A percentile compares a stretch with the other conserved stretches of the same genome.
These are phyloP conservation scores for Cerceris rybyensis DNA, from an alignment of 2,888 invertebrate genomes.

Conservation along the genomic window DNA sequence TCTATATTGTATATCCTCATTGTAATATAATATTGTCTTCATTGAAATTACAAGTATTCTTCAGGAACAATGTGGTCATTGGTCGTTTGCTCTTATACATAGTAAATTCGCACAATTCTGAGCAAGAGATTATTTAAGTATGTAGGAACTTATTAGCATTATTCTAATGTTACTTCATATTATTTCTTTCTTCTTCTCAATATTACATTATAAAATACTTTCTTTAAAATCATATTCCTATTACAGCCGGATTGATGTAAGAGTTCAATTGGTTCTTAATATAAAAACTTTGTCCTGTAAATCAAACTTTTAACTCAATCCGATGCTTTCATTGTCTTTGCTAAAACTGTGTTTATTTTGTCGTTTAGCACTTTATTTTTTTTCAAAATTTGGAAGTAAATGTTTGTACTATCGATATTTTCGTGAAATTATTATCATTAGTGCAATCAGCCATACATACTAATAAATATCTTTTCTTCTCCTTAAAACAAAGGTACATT, in stretches of 20 bases:
- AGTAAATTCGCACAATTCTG: conserved; percentile 43
- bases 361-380: conserved; percentile 2
- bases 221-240: too few species aligned
- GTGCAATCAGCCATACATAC: conserved; percentile 2
- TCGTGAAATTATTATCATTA: neutral
- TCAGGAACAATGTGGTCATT: conserved; percentile 37
- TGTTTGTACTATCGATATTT: conserved; percentile 34
- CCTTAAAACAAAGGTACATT: conserved; percentile 5
- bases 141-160: conserved; percentile 59
- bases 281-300: too few species aligned
- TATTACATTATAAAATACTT: conserved; percentile 3
- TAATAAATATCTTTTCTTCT: conserved; percentile 18
- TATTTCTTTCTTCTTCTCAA: neutral
- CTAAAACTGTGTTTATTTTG: conserved; percentile 18
- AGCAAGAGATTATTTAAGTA: conserved; percentile 56
- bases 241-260: too few species aligned
- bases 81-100: conserved; percentile 34
- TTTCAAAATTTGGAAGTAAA: conserved; percentile 23
- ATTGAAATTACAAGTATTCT: conserved; percentile 20
- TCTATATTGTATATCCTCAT: conserved; percentile 33
- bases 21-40: conserved; percentile 3
- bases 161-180: conserved; percentile 30
- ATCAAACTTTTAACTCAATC: too few species aligned
- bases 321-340: neutral
- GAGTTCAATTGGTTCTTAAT: too few species aligned